Evolutionary conservation across 1,140 invertebrate genomes (phyloP).

Genomic region (Heliconius congener): DNA sequence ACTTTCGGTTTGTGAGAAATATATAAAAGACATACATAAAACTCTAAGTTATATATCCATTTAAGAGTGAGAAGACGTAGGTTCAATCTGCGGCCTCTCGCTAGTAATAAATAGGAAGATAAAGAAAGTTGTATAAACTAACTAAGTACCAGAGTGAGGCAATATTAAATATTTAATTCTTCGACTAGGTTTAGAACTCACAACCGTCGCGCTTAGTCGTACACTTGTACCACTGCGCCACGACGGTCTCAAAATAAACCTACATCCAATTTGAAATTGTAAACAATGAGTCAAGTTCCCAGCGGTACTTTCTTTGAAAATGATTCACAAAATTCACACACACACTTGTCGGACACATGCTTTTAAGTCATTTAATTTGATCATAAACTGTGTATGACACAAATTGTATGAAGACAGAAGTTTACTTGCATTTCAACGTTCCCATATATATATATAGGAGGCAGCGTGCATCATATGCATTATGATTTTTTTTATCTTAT

Average conservation of each 20-base stretch:
- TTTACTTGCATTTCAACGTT: not conserved
- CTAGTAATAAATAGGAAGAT: no score
- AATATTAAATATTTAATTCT: no score
- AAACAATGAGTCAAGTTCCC: conserved; percentile 16
- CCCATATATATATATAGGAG: not conserved
- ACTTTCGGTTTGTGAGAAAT: no score
- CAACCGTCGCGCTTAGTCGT: no score
- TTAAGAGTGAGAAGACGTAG: no score
- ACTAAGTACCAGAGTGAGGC: no score
- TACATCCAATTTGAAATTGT: not conserved
- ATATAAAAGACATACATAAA: no score
- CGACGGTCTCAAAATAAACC: no score
- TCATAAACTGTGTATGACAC: conserved; percentile 21
- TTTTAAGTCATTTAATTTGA: conserved; percentile 25
- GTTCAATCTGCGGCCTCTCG: no score
- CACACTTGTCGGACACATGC: not conserved
- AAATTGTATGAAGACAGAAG: not conserved
- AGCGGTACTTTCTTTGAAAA: conserved; percentile 27
- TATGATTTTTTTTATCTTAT: not conserved
- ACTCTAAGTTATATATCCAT: no score
- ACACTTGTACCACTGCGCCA: not conserved
- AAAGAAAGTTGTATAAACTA: no score
- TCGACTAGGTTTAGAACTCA: no score
- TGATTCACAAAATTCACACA: conserved; percentile 22
- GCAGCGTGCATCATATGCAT: not conserved